Evolutionary conservation across 2,113 vertebrate genomes (phyloP).

Genomic region (Pseudopipra pipra): DNA sequence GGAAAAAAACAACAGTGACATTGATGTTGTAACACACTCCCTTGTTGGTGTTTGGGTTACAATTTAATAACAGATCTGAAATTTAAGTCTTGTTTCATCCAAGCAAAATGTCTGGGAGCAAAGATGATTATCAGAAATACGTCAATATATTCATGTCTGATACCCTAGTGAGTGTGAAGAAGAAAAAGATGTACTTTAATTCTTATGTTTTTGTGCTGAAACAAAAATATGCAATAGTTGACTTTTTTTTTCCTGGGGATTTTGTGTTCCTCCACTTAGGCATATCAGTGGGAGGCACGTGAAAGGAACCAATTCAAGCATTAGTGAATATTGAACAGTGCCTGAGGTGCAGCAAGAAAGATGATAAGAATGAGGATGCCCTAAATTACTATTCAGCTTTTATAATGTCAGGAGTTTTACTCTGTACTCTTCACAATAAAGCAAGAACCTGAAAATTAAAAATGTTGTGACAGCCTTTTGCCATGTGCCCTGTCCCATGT

Average conservation of each 20-base stretch:
- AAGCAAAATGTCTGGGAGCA: conserved; percentile 17
- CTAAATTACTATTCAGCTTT: neutral
- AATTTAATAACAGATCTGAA: conserved; percentile 15
- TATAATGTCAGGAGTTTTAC: conserved; percentile 9
- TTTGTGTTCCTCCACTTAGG: conserved; percentile 26
- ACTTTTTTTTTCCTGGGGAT: neutral
- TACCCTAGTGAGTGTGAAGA: conserved; percentile 18
- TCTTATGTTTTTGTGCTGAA: conserved; percentile 16
- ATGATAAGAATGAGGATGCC: neutral
- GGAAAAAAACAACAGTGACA: neutral
- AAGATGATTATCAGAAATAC: conserved; percentile 36
- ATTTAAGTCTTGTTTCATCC: conserved; percentile 22
- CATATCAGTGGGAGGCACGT: neutral
- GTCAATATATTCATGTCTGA: neutral
- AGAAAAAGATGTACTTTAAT: conserved; percentile 23
- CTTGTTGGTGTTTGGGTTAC: neutral
- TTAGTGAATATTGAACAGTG: conserved; percentile 20
- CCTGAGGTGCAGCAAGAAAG: conserved; percentile 14
- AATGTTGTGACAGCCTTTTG: neutral
- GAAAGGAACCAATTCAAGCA: neutral
- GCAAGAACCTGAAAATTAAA: neutral
- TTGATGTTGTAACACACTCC: neutral
- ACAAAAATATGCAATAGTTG: neutral
- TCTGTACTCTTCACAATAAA: conserved; percentile 29
- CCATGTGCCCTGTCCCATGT: neutral